A percentile compares a stretch with the other conserved stretches of the same genome.
Conservation (phyloP, 2,888 invertebrate genomes). For the Hirtodrosophila trivittata region DNA sequence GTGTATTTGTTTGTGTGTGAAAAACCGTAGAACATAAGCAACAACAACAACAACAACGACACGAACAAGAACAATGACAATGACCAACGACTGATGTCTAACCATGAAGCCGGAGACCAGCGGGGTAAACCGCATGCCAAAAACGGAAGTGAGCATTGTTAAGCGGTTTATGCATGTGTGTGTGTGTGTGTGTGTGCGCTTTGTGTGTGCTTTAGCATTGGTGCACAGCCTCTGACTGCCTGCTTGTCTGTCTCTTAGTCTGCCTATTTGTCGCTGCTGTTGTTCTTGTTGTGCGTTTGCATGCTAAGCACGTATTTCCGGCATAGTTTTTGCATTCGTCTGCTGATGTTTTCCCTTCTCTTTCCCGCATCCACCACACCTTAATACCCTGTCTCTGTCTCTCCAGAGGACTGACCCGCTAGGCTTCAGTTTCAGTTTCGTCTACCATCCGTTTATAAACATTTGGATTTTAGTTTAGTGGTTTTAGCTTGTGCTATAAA, state of each 20-base stretch:
- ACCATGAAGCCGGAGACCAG: conserved; percentile 57
- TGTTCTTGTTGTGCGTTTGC: conserved; percentile 58
- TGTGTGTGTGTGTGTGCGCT: conserved; percentile 27
- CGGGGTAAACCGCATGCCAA: conserved; percentile 77
- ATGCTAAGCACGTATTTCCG: conserved; percentile 75
- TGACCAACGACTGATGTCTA: conserved; percentile 59
- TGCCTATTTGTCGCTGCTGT: conserved; percentile 19
- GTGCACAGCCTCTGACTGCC: conserved; percentile 43
- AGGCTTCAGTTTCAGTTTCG: conserved; percentile 44
- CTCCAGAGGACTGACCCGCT: too few species aligned
- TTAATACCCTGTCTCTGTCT: background rate
- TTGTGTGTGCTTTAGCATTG: conserved; percentile 16
- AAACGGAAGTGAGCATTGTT: conserved; percentile 80
- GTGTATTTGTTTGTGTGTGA: conserved; percentile 11
- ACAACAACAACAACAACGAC: conserved; percentile 29
- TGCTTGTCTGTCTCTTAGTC: too few species aligned
- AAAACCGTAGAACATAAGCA: conserved; percentile 62
- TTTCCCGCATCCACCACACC: background rate
- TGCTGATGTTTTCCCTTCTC: background rate
- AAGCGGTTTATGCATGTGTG: conserved; percentile 69
- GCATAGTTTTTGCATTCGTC: conserved; percentile 72
- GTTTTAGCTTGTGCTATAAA: conserved; percentile 56
- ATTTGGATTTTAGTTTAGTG: conserved; percentile 59
- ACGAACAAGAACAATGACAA: conserved; percentile 38
- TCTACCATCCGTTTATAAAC: conserved; percentile 32